These are phyloP conservation scores for Semnornis frantzii DNA, from an alignment of 2,113 vertebrate species.

Conservation along the genomic window DNA sequence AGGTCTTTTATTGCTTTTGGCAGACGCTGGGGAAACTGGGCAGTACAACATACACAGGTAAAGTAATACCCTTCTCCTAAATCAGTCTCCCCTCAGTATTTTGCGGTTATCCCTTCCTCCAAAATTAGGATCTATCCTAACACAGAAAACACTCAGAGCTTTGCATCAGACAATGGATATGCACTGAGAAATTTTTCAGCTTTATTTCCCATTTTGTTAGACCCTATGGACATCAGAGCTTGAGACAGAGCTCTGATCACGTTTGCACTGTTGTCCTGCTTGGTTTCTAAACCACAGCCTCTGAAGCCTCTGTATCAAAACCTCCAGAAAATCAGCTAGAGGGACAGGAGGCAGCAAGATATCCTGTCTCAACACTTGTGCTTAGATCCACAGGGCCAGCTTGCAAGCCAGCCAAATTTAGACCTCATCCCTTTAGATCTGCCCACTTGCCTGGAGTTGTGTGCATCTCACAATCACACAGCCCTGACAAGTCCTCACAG, in stretches of 20 bases:
- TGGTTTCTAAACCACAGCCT: conserved; percentile 2
- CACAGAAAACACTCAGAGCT: not conserved
- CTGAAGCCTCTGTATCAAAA: not conserved
- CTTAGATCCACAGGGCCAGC: not conserved
- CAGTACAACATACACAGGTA: not conserved
- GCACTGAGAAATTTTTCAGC: not conserved
- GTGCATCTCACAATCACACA: not conserved
- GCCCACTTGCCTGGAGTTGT: conserved; percentile 15
- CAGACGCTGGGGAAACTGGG: not conserved
- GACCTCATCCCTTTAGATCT: conserved; percentile 29
- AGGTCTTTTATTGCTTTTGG: not conserved
- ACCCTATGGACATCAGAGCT: not conserved
- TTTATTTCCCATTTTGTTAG: not conserved
- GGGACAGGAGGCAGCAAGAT: not conserved
- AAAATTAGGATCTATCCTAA: not conserved
- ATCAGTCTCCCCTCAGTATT: not conserved
- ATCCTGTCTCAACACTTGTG: not conserved
- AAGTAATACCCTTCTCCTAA: not conserved
- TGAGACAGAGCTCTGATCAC: not conserved
- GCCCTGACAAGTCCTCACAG: not conserved
- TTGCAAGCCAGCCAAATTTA: conserved; percentile 51
- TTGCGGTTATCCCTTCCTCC: not conserved
- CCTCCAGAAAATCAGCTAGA: not conserved
- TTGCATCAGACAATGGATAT: not conserved
- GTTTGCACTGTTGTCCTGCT: not conserved